Percentiles rank a stretch among this genome's conserved stretches.
Conservation (phyloP, 2,113 vertebrate species). For the Nyctibius bracteatus region DNA sequence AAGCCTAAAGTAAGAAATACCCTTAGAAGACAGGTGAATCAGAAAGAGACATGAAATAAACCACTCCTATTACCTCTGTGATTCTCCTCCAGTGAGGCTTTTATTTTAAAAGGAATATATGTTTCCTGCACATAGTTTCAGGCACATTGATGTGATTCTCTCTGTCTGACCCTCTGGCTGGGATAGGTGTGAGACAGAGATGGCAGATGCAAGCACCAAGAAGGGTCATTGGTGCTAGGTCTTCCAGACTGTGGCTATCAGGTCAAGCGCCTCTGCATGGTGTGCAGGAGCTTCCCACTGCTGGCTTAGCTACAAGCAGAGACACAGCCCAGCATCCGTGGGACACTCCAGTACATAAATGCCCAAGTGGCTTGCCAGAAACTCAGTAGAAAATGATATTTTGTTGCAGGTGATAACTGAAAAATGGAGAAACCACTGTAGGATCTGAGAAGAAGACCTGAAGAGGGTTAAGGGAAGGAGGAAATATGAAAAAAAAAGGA, state of each 20-base stretch:
- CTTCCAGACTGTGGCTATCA: neutral
- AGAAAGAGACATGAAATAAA: neutral
- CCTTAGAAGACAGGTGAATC: neutral
- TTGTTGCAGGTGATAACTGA: neutral
- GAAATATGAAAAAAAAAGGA: neutral
- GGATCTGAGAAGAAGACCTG: neutral
- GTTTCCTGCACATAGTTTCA: neutral
- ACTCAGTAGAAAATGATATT: neutral
- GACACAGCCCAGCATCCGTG: neutral
- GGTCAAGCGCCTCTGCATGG: neutral
- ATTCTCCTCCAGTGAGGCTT: neutral
- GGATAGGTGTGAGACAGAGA: neutral
- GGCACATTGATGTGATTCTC: neutral
- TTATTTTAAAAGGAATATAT: neutral
- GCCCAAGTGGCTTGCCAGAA: neutral
- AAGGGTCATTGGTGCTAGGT: neutral
- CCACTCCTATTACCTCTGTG: neutral
- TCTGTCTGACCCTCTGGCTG: neutral
- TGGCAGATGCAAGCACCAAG: neutral
- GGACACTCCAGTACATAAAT: neutral
- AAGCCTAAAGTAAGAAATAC: neutral
- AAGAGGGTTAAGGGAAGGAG: neutral
- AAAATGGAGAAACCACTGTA: neutral
- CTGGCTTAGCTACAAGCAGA: neutral
- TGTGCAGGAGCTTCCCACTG: neutral